Conservation (phyloP, 2,888 invertebrate genomes). For the Protophormia terraenovae region DNA sequence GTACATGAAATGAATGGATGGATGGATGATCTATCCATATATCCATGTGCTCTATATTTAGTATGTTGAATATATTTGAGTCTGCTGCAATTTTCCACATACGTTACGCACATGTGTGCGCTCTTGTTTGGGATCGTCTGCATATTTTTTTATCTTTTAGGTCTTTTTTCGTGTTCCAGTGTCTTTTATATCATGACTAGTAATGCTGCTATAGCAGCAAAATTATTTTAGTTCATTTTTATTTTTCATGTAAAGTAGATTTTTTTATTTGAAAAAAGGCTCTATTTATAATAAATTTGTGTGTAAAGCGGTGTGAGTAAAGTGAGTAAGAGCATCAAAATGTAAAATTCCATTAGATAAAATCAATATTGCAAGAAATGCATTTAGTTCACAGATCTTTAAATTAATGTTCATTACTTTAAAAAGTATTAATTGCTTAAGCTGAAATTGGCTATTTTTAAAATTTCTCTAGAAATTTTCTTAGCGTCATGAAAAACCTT, state of each 20-base stretch:
- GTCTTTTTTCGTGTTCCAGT: background rate
- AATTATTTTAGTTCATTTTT: background rate
- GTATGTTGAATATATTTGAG: background rate
- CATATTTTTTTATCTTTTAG: background rate
- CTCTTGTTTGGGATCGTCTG: slow-evolving; percentile 26
- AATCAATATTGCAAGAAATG: background rate
- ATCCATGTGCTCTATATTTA: slow-evolving; percentile 53
- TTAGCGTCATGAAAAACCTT: too few species aligned
- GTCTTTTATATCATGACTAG: background rate
- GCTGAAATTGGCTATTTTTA: too few species aligned
- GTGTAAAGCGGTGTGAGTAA: slow-evolving; percentile 24
- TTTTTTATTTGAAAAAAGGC: background rate
- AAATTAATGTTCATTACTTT: too few species aligned
- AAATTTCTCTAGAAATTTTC: too few species aligned
- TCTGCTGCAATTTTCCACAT: slow-evolving; percentile 29
- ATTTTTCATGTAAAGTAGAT: background rate
- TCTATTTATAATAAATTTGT: slow-evolving; percentile 6
- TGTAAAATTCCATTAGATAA: background rate
- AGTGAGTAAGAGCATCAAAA: background rate
- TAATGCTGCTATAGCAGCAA: background rate
- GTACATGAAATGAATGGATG: background rate
- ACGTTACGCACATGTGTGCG: slow-evolving; percentile 27
- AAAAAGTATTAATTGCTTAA: too few species aligned
- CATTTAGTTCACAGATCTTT: background rate
- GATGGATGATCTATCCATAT: too few species aligned